Percentiles rank a stretch among this genome's conserved stretches.
These are phyloP conservation scores for Hirtodrosophila cameraria DNA, from an alignment of 2,888 invertebrate genomes.

Conservation along the genomic window DNA sequence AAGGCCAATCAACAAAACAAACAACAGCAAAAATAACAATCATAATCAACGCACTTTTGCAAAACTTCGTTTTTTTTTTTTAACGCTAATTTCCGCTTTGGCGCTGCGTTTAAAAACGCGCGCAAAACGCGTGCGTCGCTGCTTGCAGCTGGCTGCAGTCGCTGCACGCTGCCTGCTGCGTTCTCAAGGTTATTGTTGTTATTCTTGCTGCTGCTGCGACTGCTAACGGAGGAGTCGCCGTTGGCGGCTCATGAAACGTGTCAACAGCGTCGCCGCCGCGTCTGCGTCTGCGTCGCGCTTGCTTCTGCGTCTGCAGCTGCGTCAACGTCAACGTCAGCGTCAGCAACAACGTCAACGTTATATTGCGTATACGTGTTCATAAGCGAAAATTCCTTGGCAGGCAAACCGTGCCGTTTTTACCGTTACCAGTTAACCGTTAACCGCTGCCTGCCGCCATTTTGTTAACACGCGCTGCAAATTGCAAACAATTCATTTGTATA, in stretches of 20 bases:
- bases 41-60: conserved; percentile 19
- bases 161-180: conserved; percentile 14
- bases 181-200: conserved; percentile 56
- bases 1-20: conserved; percentile 34
- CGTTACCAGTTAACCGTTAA: conserved; percentile 31
- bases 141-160: conserved; percentile 25
- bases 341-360: conserved; percentile 27
- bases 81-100: conserved; percentile 22
- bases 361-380: conserved; percentile 69
- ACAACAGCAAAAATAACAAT: conserved; percentile 21
- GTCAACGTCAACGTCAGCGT: conserved; percentile 8
- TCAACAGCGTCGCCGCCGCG: conserved; percentile 35
- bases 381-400: conserved; percentile 64
- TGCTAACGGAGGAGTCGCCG: conserved; percentile 14
- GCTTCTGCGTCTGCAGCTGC: conserved; percentile 18
- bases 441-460: conserved; percentile 26
- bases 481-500: conserved; percentile 30
- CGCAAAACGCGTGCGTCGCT: conserved; percentile 34
- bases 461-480: too few relatives aligned
- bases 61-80: not conserved
- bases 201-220: conserved; percentile 8
- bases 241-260: conserved; percentile 15
- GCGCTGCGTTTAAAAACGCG: conserved; percentile 33
- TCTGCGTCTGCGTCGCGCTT: conserved; percentile 49
- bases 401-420: conserved; percentile 65